These are phyloP conservation scores for Cladopsammia gracilis DNA, from an alignment of 64 coral and sea anemone genomes.

Conservation along the genomic window DNA sequence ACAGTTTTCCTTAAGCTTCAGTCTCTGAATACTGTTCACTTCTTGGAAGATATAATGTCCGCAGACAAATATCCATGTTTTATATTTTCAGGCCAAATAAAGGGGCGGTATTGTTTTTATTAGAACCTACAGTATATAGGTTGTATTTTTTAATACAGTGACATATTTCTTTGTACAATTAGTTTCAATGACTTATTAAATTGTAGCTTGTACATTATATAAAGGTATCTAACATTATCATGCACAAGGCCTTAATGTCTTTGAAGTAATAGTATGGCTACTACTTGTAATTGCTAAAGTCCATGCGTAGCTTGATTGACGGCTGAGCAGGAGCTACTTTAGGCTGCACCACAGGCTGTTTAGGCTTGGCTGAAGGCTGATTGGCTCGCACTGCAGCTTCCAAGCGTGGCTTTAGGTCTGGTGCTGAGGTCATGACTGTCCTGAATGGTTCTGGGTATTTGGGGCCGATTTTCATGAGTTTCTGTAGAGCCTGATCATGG, in stretches of 20 bases:
- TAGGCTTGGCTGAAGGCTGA: slow-evolving; percentile 78
- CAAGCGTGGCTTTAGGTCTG: slow-evolving; percentile 86
- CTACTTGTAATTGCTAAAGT: slow-evolving; percentile 99
- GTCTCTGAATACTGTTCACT: background rate
- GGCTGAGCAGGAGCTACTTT: slow-evolving; percentile 85
- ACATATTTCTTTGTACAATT: background rate
- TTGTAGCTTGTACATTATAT: background rate
- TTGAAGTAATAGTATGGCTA: background rate
- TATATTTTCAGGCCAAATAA: too few relatives aligned
- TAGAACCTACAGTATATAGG: too few relatives aligned
- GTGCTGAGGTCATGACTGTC: slow-evolving; percentile 86
- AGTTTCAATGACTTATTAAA: background rate
- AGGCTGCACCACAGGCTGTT: slow-evolving; percentile 65
- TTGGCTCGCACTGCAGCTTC: slow-evolving; percentile 87
- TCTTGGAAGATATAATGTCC: background rate
- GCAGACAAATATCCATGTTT: background rate
- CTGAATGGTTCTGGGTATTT: slow-evolving; percentile 96
- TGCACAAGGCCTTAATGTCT: too few relatives aligned
- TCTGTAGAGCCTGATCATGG: slow-evolving; percentile 90
- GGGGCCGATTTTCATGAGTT: slow-evolving; percentile 95
- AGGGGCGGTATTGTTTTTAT: too few relatives aligned
- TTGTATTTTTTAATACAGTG: background rate
- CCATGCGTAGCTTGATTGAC: slow-evolving; percentile 97
- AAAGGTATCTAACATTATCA: background rate
- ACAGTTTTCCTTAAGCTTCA: background rate